These are phyloP conservation scores for Siderastrea radians DNA, from an alignment of 92 coral and sea anemone species.

Conservation along the genomic window DNA sequence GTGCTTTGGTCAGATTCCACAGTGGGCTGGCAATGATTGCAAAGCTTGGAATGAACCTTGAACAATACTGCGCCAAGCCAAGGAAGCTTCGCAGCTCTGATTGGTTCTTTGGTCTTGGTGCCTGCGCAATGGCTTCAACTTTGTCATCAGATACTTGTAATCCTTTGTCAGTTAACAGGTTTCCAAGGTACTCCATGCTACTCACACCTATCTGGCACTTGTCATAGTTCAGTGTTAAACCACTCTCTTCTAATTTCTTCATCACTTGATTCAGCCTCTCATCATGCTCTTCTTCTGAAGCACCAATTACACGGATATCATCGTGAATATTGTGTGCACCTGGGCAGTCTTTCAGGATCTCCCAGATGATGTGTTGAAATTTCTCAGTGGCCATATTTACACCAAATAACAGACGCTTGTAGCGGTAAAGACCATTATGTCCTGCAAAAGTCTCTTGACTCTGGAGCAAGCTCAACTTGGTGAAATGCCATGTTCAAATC, in stretches of 20 bases:
- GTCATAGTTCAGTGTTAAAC: constrained; percentile 69
- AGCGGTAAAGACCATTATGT: constrained; percentile 58
- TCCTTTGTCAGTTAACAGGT: constrained; percentile 59
- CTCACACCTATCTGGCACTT: constrained; percentile 68
- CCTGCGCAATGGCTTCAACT: constrained; percentile 60
- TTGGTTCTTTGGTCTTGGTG: constrained; percentile 60
- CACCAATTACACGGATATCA: constrained; percentile 62
- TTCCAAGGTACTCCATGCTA: constrained; percentile 75
- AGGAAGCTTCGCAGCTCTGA: constrained; percentile 66
- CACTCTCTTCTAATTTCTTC: constrained; percentile 62
- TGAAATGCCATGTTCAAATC: constrained; percentile 77
- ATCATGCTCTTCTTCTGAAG: no score
- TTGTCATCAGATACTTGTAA: constrained; percentile 45
- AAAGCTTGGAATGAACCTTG: constrained; percentile 71
- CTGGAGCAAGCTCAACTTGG: constrained; percentile 70
- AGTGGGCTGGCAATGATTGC: constrained; percentile 71
- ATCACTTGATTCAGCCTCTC: constrained; percentile 55
- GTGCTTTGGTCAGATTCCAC: constrained; percentile 59
- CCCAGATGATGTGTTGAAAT: constrained; percentile 69
- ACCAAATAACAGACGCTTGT: constrained; percentile 54
- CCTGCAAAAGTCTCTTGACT: constrained; percentile 81
- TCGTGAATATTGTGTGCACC: constrained; percentile 72
- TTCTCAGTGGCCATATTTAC: constrained; percentile 72
- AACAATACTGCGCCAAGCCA: constrained; percentile 70
- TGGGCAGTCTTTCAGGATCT: constrained; percentile 72